phyloP scores from a whole-genome alignment of 2,888 invertebrate species.

The Mechanitis messenoides region DNA sequence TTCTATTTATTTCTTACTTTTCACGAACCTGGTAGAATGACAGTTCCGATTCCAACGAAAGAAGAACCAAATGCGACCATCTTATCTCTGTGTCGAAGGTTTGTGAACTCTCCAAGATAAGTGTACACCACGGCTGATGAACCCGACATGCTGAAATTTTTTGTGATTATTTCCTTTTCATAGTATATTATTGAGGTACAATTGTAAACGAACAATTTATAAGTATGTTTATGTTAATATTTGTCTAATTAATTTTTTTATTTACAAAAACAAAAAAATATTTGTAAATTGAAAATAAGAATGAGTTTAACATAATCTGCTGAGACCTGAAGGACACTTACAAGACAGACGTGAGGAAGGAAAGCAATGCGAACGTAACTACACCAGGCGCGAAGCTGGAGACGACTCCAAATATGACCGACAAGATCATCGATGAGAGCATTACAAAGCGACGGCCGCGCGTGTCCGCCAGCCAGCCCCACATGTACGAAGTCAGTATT shows the following conservation, averaged over 20 bases:
- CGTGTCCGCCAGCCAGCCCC: slow-evolving; percentile 88
- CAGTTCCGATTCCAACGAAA: slow-evolving; percentile 70
- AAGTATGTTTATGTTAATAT: too few species aligned
- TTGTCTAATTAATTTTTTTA: too few species aligned
- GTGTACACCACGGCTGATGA: slow-evolving; percentile 77
- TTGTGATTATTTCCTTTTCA: background rate
- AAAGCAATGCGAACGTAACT: slow-evolving; percentile 74
- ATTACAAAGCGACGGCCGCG: slow-evolving; percentile 80
- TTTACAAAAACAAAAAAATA: too few species aligned
- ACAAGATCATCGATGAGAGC: slow-evolving; percentile 68
- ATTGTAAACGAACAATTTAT: background rate
- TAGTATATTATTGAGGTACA: background rate
- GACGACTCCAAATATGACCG: slow-evolving; percentile 71
- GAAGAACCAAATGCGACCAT: slow-evolving; percentile 71
- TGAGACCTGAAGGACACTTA: slow-evolving; percentile 41
- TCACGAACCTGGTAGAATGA: slow-evolving; percentile 73
- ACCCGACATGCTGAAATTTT: slow-evolving; percentile 55
- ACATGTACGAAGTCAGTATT: slow-evolving; percentile 84
- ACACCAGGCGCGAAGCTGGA: slow-evolving; percentile 79
- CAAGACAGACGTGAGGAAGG: slow-evolving; percentile 82
- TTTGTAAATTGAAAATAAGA: too few species aligned
- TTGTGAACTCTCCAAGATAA: slow-evolving; percentile 77
- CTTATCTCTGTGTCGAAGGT: slow-evolving; percentile 63
- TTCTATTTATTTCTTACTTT: background rate
- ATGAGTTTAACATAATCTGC: too few species aligned